Base-by-base conservation (phyloP, 1,140 invertebrate species). In the Oedothorax gibbosus region DNA sequence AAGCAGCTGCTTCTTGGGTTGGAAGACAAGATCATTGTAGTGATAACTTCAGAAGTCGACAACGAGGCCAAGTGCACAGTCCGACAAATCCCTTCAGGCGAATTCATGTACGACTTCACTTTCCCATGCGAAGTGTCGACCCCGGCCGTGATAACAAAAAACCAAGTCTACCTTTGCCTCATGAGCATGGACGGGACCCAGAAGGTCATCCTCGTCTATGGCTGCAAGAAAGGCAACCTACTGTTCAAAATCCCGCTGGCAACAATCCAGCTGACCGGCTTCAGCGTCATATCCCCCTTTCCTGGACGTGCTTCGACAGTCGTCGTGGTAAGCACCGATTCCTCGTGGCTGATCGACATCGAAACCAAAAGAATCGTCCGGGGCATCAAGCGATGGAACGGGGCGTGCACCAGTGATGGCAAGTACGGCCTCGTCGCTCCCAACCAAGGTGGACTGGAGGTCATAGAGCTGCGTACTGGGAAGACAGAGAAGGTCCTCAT, bases 381-480 rank as follows among this genome's bases (percentile, higher is more conserved):
- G 6, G 90, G 90, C 12, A 89, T 92, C 12, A 87, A 88, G 9
- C 87, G 90, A 78, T 93, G 93, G 92, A 92, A 92, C 86, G 92
- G 92, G 12, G 88, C 90, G 72, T 88, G 88, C 7, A 91, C 91
- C 7, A 87, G 87, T 20, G 91, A 91, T 78, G 92, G 92, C 8
- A 89, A 88, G 89, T 94, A 94, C 82, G 98, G 98, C 0, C 91
- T 99, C 0, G 98, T 96, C 89, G 97, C 98, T 0, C 98, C 98
- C 0, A 93, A 94, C 69, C 89, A 97, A 86, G 98, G 98, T 0
- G 98, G 98, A 0, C 90, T 99, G 2, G 97, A 99, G 88, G 92
- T 98, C 21, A 92, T 97, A 50, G 96, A 97, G 88, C 89, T 97
- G 78, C 95, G 96, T 90, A 93, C 96, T 90, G 95, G 96, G 9